Evolutionary conservation across 2,888 invertebrate genomes (phyloP).

Genomic region (Drosophila lacicola): DNA sequence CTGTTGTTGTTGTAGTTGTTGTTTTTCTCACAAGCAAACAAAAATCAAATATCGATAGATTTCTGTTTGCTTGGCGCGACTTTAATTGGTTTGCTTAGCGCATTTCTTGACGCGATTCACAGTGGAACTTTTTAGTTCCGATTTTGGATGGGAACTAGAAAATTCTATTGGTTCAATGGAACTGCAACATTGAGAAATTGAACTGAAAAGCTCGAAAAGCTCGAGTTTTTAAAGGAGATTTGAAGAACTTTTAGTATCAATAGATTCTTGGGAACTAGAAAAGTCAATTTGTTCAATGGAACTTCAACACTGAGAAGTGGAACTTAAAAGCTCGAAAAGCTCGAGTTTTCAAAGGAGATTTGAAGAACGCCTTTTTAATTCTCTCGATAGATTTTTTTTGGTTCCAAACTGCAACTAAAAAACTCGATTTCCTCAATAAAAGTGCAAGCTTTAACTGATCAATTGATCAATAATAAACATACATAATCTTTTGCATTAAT

Average conservation of each 20-base stretch:
- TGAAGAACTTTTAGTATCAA: too few species aligned
- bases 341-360: too few species aligned
- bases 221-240: too few species aligned
- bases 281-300: background rate
- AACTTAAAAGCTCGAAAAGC: too few species aligned
- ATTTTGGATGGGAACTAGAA: background rate
- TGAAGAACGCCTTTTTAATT: too few species aligned
- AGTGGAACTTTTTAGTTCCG: conserved; percentile 3
- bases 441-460: too few species aligned
- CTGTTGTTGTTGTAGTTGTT: conserved; percentile 19
- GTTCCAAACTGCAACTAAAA: background rate
- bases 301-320: background rate
- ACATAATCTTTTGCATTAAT: background rate
- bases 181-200: too few species aligned
- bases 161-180: background rate
- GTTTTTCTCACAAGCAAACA: conserved; percentile 37
- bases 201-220: too few species aligned
- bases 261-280: background rate
- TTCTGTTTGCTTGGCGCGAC: conserved; percentile 43
- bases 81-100: conserved; percentile 73
- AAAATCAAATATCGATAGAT: conserved; percentile 44
- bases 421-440: background rate
- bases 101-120: conserved; percentile 36
- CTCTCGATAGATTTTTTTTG: too few species aligned
- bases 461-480: too few species aligned